These are phyloP conservation scores for Rhinopomastus cyanomelas DNA, from an alignment of 2,113 vertebrate genomes.

Conservation along the genomic window DNA sequence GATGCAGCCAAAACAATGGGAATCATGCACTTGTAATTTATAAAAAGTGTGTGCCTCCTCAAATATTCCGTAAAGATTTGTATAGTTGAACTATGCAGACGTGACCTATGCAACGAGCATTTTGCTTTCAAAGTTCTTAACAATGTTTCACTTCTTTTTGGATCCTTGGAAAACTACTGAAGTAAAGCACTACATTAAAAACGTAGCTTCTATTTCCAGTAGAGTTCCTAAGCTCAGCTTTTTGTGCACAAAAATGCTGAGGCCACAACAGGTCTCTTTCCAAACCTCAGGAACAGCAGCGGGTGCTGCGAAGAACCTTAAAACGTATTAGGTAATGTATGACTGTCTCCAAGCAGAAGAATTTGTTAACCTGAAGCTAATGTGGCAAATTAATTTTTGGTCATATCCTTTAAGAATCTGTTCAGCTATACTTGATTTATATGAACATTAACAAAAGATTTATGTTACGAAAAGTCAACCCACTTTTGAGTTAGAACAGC, in stretches of 20 bases:
- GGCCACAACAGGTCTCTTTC: background rate
- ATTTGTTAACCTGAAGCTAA: constrained; percentile 71
- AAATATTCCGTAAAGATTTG: background rate
- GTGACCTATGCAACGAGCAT: background rate
- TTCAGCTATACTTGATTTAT: constrained; percentile 64
- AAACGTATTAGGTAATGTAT: constrained; percentile 56
- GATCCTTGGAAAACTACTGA: background rate
- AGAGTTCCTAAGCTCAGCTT: background rate
- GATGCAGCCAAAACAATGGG: background rate
- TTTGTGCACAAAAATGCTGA: background rate
- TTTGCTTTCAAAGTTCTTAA: background rate
- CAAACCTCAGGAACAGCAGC: background rate
- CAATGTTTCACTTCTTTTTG: background rate
- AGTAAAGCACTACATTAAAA: background rate
- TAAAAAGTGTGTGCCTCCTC: background rate
- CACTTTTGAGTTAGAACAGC: constrained; percentile 50
- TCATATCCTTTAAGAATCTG: constrained; percentile 61
- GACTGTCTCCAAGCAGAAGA: constrained; percentile 56
- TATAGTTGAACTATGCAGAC: background rate
- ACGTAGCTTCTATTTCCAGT: background rate
- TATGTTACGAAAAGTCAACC: constrained; percentile 59
- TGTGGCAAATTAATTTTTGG: constrained; percentile 68
- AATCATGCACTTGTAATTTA: background rate
- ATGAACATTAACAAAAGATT: constrained; percentile 68
- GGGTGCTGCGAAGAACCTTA: constrained; percentile 24